A percentile compares a stretch with the other conserved stretches of the same genome.
Conservation (phyloP, 2,888 invertebrate species). For the Liodrosophila aerea region DNA sequence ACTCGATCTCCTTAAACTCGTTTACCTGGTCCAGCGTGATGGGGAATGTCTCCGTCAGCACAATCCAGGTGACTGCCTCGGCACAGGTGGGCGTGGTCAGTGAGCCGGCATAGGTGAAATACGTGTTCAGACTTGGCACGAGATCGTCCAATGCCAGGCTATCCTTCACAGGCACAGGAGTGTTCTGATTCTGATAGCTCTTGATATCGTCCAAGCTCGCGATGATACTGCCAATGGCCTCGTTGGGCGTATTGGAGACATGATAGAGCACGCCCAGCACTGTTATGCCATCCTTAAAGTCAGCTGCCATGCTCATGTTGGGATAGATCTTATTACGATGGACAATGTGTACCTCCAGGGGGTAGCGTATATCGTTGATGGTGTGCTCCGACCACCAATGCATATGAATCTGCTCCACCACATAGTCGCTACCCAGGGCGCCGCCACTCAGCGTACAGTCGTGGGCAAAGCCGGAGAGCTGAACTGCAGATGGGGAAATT, state of each 20-base stretch:
- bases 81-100: conserved; percentile 89
- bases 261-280: conserved; percentile 87
- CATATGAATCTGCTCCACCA: conserved; percentile 90
- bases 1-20: conserved; percentile 81
- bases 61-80: conserved; percentile 89
- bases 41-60: conserved; percentile 84
- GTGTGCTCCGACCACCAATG: conserved; percentile 94
- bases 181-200: conserved; percentile 64
- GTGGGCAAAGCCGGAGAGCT: conserved; percentile 70
- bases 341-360: conserved; percentile 87
- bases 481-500: conserved; percentile 57
- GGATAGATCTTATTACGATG: conserved; percentile 84
- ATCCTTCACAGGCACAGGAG: conserved; percentile 61
- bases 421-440: conserved; percentile 81
- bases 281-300: conserved; percentile 84
- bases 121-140: conserved; percentile 85
- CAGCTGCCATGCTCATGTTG: conserved; percentile 83
- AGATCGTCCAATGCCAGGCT: conserved; percentile 81
- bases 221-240: conserved; percentile 75
- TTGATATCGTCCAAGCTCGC: conserved; percentile 73
- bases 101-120: conserved; percentile 87
- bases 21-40: conserved; percentile 84
- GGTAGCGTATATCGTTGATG: conserved; percentile 86
- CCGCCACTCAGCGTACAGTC: conserved; percentile 84
- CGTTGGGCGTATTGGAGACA: conserved; percentile 79